Base-by-base conservation (phyloP, 2,113 vertebrate genomes). In the Triplophysa rosa region DNA sequence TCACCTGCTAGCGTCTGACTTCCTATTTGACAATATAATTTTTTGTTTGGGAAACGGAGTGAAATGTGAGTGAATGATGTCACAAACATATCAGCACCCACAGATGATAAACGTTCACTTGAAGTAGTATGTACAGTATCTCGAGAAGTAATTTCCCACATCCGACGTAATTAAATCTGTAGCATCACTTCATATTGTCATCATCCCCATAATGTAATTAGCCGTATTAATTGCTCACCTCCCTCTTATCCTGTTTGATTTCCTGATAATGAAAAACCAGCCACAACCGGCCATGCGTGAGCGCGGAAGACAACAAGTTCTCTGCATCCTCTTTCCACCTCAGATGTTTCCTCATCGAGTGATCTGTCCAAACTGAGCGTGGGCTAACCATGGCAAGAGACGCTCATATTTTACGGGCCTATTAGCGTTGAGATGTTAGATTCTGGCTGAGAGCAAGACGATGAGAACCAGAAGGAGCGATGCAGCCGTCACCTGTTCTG, bases 391-490 rank as follows among this genome's bases (percentile, higher is more conserved):
- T 58, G 58, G 26, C 80, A 67, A 24, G 33, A 72, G 54, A 58
- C 10, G 69, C 33, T 74, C 71, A 74, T 74, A 52, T 66, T 29
- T 69, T 49, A 61, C 56, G 9, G 21, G 24, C 56, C 49, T 78
- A 42, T 79, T 78, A 49, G 13, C 17, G 40, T n/a, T 67, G 26
- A 56, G 47, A 72, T 65, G 59, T 80, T 68, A 23, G 0, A n/a
- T 45, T 71, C 61, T 24, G 69, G 58, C 54, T 73, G 79, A 37
- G n/a, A 52, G 75, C 24, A 24, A 64, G 23, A 59, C 42, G 47
- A 81, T 69, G 78, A 67, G 74, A 77, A 84, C 58, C 83, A 81
- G 83, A 74, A 84, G 69, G 83, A 84, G 47, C 2, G 67, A 49
- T 59, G 58, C 58, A 45, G 74, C 67, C 21, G 12, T 84, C 79